phyloP scores from a whole-genome alignment of 2,888 invertebrate species.

The Nemapogon koenigi region DNA sequence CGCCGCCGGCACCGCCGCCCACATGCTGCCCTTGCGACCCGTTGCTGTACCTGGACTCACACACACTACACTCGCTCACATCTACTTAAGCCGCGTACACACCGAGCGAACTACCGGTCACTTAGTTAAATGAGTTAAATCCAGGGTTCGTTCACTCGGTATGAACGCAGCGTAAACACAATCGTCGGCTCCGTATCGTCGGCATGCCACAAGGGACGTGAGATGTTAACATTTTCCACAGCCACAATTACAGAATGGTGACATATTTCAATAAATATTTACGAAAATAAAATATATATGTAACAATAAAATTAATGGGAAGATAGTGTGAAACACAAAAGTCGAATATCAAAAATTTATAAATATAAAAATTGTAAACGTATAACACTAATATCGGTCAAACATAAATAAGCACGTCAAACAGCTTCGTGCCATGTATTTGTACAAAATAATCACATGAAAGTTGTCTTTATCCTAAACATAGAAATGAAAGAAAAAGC shows the following conservation, averaged over 20 bases:
- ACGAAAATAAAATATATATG: conserved; percentile 22
- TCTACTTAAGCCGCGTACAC: conserved; percentile 20
- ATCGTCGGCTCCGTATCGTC: no score
- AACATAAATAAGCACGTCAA: conserved; percentile 63
- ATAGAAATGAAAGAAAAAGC: conserved; percentile 62
- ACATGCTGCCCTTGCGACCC: conserved; percentile 64
- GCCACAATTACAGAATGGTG: no score
- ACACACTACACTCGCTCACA: no score
- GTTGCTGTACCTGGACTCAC: conserved; percentile 47
- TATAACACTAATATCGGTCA: conserved; percentile 40
- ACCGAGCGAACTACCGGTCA: no score
- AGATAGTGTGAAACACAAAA: conserved; percentile 1
- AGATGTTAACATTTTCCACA: no score
- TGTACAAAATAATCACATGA: conserved; percentile 50
- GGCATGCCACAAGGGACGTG: no score
- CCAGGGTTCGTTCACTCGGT: no score
- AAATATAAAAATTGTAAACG: conserved; percentile 39
- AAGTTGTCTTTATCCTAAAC: conserved; percentile 47
- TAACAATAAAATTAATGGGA: conserved; percentile 20
- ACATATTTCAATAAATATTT: conserved; percentile 4
- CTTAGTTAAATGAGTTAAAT: no score
- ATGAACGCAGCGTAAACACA: no score
- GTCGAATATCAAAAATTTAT: conserved; percentile 15
- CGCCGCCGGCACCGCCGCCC: conserved; percentile 58
- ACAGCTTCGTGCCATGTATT: conserved; percentile 62